Evolutionary conservation across 2,888 invertebrate species (phyloP).

Genomic region (Strigamia crassipes): DNA sequence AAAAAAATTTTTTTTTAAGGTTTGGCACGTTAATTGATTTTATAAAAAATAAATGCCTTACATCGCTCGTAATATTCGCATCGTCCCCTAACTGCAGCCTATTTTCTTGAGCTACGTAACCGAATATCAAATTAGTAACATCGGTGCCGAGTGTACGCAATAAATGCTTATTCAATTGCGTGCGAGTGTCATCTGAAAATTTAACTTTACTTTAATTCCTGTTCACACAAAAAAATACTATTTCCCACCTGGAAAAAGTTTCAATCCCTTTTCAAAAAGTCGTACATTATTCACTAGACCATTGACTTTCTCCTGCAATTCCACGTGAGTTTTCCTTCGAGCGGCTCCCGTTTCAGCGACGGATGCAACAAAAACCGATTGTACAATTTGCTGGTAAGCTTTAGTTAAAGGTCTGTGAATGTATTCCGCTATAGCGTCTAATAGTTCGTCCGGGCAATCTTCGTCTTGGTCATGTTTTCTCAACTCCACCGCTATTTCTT

Average conservation of each 20-base stretch:
- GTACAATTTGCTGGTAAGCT: slow-evolving; percentile 66
- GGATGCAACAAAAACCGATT: slow-evolving; percentile 74
- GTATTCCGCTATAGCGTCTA: slow-evolving; percentile 70
- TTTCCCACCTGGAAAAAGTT: slow-evolving; percentile 56
- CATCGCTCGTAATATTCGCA: slow-evolving; percentile 59
- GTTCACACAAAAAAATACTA: neutral
- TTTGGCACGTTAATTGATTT: neutral
- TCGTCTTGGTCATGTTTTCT: slow-evolving; percentile 59
- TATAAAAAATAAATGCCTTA: slow-evolving; percentile 52
- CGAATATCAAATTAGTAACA: slow-evolving; percentile 75
- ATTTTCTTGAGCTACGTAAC: slow-evolving; percentile 77
- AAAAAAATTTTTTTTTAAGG: slow-evolving; percentile 17
- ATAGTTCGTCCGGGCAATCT: slow-evolving; percentile 72
- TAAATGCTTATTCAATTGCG: slow-evolving; percentile 77
- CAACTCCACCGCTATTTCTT: slow-evolving; percentile 72
- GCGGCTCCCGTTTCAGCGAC: slow-evolving; percentile 71
- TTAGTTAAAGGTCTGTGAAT: slow-evolving; percentile 64
- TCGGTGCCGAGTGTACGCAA: slow-evolving; percentile 82
- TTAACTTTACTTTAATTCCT: neutral
- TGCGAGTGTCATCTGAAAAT: slow-evolving; percentile 64
- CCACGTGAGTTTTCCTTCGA: slow-evolving; percentile 75
- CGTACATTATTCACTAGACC: slow-evolving; percentile 63
- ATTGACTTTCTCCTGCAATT: slow-evolving; percentile 81
- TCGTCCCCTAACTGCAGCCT: slow-evolving; percentile 58
- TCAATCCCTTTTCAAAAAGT: slow-evolving; percentile 60